Evolutionary conservation across 2,113 vertebrate species (phyloP).

Genomic region (Phrynosoma blainvillii): DNA sequence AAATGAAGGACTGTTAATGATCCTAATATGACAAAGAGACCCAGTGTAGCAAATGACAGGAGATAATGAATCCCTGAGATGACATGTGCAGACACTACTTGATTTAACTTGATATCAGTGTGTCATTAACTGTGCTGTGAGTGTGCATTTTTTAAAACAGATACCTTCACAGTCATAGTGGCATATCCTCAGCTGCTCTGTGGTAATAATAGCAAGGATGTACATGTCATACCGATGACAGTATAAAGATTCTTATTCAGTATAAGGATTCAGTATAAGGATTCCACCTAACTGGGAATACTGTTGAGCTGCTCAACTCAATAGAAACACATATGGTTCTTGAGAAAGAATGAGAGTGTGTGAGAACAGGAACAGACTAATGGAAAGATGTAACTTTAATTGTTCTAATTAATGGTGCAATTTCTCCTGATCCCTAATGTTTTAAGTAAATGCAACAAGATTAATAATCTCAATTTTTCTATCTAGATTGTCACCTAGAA

Average conservation of each 20-base stretch:
- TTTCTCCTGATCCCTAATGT: constrained; percentile 42
- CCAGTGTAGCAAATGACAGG: constrained; percentile 62
- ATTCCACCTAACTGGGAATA: not conserved
- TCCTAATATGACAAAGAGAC: constrained; percentile 64
- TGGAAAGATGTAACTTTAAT: constrained; percentile 55
- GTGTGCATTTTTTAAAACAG: constrained; percentile 57
- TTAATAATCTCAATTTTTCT: constrained; percentile 31
- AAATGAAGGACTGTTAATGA: constrained; percentile 66
- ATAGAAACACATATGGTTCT: constrained; percentile 21
- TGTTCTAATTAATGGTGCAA: constrained; percentile 59
- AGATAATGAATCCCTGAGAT: constrained; percentile 53
- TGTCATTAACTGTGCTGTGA: constrained; percentile 48
- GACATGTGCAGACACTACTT: constrained; percentile 52
- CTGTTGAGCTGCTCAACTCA: not conserved
- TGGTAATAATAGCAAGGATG: constrained; percentile 33
- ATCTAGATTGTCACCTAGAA: not conserved
- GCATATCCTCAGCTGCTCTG: constrained; percentile 28
- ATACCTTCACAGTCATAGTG: constrained; percentile 45
- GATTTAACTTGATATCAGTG: constrained; percentile 55
- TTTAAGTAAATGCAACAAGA: constrained; percentile 35
- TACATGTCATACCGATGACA: not conserved
- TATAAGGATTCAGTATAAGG: too few species aligned
- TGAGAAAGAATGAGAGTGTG: constrained; percentile 32
- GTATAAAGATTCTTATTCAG: not conserved
- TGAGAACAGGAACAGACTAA: constrained; percentile 31